phyloP scores from a whole-genome alignment of 1,140 invertebrate species.

The Cydia fagiglandana region DNA sequence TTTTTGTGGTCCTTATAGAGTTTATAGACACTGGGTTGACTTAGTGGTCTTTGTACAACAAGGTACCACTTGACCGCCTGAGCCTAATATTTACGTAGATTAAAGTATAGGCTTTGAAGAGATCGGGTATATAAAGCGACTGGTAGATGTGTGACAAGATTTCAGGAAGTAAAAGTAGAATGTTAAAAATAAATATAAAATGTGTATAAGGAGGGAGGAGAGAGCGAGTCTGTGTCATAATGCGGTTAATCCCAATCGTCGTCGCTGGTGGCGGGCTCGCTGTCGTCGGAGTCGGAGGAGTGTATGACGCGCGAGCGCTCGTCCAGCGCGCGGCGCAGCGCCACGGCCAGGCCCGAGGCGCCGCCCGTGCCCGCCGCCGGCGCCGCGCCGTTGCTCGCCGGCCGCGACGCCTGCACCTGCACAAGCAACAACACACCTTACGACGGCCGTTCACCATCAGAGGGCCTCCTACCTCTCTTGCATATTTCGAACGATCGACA shows the following conservation, averaged over 20 bases:
- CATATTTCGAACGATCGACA: too few relatives aligned
- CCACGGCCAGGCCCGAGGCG: constrained; percentile 86
- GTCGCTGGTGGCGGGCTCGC: constrained; percentile 80
- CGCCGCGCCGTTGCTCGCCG: constrained; percentile 37
- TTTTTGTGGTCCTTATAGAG: too few relatives aligned
- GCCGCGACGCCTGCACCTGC: constrained; percentile 43
- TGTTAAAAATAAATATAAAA: background rate
- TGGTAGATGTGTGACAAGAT: too few relatives aligned
- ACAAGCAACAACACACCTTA: too few relatives aligned
- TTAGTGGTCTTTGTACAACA: too few relatives aligned
- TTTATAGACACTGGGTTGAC: too few relatives aligned
- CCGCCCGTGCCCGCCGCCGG: constrained; percentile 46
- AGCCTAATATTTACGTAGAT: too few relatives aligned
- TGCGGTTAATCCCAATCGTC: constrained; percentile 85
- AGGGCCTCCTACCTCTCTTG: too few relatives aligned
- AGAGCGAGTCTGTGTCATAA: background rate
- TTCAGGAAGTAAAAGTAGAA: background rate
- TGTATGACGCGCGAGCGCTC: constrained; percentile 86
- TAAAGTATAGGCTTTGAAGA: too few relatives aligned
- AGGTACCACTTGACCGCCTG: too few relatives aligned
- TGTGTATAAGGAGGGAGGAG: background rate
- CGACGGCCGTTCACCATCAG: too few relatives aligned
- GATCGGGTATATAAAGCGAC: too few relatives aligned
- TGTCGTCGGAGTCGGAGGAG: constrained; percentile 80
- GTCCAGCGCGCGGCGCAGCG: constrained; percentile 87